Percentiles rank a stretch among this genome's conserved stretches.
Conservation (phyloP, 64 coral and sea anemone genomes). For the Stichodactyla mertensii region DNA sequence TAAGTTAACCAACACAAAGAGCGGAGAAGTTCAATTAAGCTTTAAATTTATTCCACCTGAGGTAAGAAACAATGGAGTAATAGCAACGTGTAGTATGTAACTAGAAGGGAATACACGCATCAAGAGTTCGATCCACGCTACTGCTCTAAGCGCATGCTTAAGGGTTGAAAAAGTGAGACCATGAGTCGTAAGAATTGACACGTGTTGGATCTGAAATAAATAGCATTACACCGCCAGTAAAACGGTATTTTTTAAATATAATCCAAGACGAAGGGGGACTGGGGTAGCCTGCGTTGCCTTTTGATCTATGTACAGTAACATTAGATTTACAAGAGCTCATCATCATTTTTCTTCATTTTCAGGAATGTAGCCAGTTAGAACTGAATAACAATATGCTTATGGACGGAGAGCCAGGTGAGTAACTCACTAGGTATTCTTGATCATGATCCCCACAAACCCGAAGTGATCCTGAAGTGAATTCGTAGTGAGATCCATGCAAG, state of each 20-base stretch:
- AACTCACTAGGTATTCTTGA: not conserved
- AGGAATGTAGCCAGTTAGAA: conserved; percentile 1
- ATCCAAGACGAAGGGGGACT: no score
- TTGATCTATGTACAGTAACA: not conserved
- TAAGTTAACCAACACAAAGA: conserved; percentile 48
- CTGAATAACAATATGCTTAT: not conserved
- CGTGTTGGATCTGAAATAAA: no score
- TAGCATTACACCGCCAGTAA: no score
- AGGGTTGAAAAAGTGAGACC: no score
- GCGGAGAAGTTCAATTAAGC: conserved; percentile 52
- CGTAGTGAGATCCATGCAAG: no score
- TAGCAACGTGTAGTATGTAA: not conserved
- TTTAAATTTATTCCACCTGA: conserved; percentile 55
- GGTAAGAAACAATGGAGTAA: not conserved
- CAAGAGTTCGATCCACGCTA: no score
- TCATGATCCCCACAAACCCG: not conserved
- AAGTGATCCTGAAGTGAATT: not conserved
- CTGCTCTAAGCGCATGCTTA: no score
- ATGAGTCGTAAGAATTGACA: no score
- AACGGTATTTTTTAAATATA: no score
- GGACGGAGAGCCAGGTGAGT: not conserved
- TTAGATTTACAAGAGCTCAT: not conserved
- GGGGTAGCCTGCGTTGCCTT: not conserved
- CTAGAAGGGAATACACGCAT: not conserved
- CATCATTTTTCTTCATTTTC: not conserved